phyloP scores from a whole-genome alignment of 1,140 invertebrate genomes.

The Lucilia cuprina region DNA sequence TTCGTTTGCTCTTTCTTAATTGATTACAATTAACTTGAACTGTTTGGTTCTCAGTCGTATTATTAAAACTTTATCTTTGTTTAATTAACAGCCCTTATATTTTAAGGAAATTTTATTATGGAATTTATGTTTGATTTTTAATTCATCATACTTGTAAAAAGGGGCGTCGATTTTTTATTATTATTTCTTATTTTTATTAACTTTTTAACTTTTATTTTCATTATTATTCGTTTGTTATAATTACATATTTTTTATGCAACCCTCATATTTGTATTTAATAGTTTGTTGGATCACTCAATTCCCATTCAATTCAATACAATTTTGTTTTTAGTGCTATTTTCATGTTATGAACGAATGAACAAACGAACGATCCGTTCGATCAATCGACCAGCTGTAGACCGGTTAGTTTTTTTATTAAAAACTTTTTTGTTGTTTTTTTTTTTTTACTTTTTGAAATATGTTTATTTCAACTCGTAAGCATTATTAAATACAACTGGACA shows the following conservation, averaged over 20 bases:
- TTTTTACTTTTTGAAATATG: background rate
- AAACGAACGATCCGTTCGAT: background rate
- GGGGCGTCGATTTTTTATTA: background rate
- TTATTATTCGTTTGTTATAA: background rate
- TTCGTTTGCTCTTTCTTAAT: background rate
- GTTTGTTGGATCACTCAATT: background rate
- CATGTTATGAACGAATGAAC: background rate
- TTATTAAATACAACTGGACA: background rate
- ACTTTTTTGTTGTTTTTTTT: background rate
- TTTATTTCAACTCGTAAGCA: background rate
- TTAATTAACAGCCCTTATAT: background rate
- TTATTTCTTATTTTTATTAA: background rate
- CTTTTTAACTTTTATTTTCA: background rate
- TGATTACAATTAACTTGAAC: background rate
- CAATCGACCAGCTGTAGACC: slow-evolving; percentile 2
- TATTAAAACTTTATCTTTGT: no score
- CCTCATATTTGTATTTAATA: background rate
- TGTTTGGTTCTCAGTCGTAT: background rate
- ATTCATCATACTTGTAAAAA: background rate
- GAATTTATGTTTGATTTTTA: background rate
- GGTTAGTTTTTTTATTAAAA: background rate
- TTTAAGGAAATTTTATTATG: background rate
- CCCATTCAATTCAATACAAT: background rate
- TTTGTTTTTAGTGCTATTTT: background rate
- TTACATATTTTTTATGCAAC: background rate